Base-by-base conservation (phyloP, 2,797 vertebrate genomes). In the Pseudomugil gertrudae region DNA sequence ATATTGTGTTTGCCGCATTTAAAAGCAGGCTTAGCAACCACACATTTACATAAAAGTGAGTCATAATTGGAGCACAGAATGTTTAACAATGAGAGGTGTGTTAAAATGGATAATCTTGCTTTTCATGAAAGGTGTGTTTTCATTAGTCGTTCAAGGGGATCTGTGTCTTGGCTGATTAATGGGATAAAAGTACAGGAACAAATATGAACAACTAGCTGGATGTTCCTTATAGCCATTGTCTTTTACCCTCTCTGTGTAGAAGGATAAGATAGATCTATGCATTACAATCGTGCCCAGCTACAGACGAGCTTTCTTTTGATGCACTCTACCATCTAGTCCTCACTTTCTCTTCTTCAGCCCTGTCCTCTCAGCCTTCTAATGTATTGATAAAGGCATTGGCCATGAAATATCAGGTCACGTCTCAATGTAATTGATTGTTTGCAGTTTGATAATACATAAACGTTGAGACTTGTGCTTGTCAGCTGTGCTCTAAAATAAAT, bases 401-500 rank as follows among this genome's bases (percentile, higher is more conserved):
- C 52, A 69, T 89, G 86, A 92, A 89, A 89, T 85, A 89, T 90
- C 84, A 81, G 74, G 38, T 62, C 66, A 62, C 73, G 80, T 81
- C 85, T 63, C 63, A 65, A 29, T 30, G 65, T 84, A 89, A 93
- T 80, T 90, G 89, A 93, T 92, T 80, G 76, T 84, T 84, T 81
- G 75, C 72, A 54, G 57, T 82, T 83, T 90, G 88, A 88, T 90
- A 89, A 90, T 88, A 87, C 85, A 88, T 91, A 92, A 91, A 89
- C 32, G 66, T 23, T 30, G 81, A 86, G 90, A 89, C 81, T 90
- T 69, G 80, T 3, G 57, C 81, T 84, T 91, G 92, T 92, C 91
- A 90, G 79, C 64, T 71, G 62, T 55, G 80, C 84, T 90, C 86
- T 79, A 85, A 89, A 93, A 93, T 91, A 90, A 92, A 93, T 90